Percentiles rank a stretch among this genome's conserved stretches.
These are phyloP conservation scores for Chroicocephalus ridibundus DNA, from an alignment of 2,113 vertebrate genomes.

Conservation along the genomic window DNA sequence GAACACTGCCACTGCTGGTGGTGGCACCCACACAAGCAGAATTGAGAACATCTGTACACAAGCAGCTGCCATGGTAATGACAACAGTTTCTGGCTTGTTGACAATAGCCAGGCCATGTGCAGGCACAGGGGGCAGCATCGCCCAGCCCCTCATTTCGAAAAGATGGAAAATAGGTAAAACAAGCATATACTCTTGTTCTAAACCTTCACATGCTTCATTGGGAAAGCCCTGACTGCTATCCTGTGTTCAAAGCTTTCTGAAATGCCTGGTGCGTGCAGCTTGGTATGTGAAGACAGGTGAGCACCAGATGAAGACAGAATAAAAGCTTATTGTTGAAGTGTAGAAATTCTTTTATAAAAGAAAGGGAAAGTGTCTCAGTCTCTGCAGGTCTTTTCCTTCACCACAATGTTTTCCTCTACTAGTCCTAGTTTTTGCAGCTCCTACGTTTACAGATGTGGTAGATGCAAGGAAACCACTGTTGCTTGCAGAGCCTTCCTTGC, in stretches of 20 bases:
- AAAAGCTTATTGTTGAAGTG: neutral
- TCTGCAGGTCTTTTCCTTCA: neutral
- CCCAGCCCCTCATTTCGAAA: neutral
- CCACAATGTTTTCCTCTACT: neutral
- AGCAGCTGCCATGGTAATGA: neutral
- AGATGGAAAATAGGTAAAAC: neutral
- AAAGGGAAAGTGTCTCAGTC: neutral
- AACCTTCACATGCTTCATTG: neutral
- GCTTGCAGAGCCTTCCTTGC: neutral
- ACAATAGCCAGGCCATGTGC: neutral
- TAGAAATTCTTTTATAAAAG: neutral
- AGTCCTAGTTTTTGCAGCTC: neutral
- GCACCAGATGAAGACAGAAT: neutral
- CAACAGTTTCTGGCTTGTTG: neutral
- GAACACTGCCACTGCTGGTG: neutral
- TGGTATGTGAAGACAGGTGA: neutral
- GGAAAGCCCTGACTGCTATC: neutral
- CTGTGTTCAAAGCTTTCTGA: neutral
- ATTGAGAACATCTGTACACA: neutral
- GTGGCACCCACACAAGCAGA: neutral
- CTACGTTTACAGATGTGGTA: accelerated
- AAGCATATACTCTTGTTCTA: neutral
- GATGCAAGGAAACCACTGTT: neutral
- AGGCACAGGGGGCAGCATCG: neutral
- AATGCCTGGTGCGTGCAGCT: neutral